Evolutionary conservation across 2,113 vertebrate species (phyloP).

Genomic region (Nothobranchius furzeri): DNA sequence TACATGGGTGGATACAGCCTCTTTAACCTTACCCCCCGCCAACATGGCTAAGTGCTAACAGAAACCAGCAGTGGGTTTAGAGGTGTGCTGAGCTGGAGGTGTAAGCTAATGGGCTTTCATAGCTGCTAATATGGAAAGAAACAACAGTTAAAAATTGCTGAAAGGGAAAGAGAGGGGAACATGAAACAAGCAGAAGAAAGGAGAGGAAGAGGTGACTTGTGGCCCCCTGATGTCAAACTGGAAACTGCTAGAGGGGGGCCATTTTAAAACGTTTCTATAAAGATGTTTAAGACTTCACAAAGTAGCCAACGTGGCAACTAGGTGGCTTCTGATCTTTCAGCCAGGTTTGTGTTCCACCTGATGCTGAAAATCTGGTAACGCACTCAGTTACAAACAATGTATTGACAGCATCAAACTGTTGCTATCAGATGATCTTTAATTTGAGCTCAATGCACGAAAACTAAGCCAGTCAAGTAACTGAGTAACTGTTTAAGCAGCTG

Average conservation of each 20-base stretch:
- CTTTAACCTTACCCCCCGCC: slow-evolving; percentile 49
- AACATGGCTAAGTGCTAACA: slow-evolving; percentile 70
- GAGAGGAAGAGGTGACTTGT: slow-evolving; percentile 65
- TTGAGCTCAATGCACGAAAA: not conserved
- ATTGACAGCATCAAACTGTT: not conserved
- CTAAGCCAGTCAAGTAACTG: too few species aligned
- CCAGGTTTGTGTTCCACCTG: slow-evolving; percentile 6
- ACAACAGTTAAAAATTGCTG: slow-evolving; percentile 64
- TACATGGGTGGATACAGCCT: slow-evolving; percentile 17
- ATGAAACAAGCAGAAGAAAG: slow-evolving; percentile 72
- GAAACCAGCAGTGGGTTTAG: slow-evolving; percentile 62
- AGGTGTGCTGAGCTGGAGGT: slow-evolving; percentile 30
- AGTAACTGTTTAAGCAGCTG: too few species aligned
- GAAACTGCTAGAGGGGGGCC: slow-evolving; percentile 59
- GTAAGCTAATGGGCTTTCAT: slow-evolving; percentile 55
- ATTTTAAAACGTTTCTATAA: slow-evolving; percentile 60
- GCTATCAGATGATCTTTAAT: not conserved
- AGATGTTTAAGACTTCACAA: slow-evolving; percentile 46
- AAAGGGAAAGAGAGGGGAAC: slow-evolving; percentile 58
- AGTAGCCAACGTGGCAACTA: slow-evolving; percentile 58
- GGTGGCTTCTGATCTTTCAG: slow-evolving; percentile 45
- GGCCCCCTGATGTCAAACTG: slow-evolving; percentile 65
- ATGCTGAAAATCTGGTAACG: not conserved
- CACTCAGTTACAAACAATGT: too few species aligned
- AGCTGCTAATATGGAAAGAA: slow-evolving; percentile 67